phyloP scores from a whole-genome alignment of 2,113 vertebrate genomes.

The Rattus rattus region DNA sequence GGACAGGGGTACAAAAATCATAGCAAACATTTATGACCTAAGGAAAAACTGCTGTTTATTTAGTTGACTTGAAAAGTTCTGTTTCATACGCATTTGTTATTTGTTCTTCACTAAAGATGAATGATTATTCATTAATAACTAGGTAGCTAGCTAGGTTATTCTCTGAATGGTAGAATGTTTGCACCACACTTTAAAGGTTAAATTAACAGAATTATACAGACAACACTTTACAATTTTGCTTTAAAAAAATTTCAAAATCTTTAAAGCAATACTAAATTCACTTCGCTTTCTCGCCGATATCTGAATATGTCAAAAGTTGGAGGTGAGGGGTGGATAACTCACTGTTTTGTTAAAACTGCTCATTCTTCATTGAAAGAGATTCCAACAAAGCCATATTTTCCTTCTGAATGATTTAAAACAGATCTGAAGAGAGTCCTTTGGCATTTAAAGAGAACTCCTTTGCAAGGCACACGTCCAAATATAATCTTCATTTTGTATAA shows the following conservation, averaged over 20 bases:
- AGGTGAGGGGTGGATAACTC: neutral
- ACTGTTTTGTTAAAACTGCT: neutral
- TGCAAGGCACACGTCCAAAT: constrained; percentile 58
- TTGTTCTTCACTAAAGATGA: neutral
- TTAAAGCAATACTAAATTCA: neutral
- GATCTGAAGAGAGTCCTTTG: neutral
- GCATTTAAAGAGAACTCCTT: constrained; percentile 39
- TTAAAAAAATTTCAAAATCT: neutral
- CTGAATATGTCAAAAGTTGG: neutral
- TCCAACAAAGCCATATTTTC: neutral
- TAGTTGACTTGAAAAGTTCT: neutral
- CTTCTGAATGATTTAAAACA: neutral
- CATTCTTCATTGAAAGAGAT: neutral
- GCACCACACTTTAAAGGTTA: neutral
- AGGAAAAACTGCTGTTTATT: neutral
- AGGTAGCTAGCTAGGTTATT: neutral
- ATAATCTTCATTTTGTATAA: constrained; percentile 54
- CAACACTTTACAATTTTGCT: neutral
- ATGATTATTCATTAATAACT: neutral
- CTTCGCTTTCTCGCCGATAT: neutral
- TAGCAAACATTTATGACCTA: constrained; percentile 1
- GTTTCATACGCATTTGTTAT: neutral
- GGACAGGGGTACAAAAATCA: neutral
- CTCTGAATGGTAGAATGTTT: constrained; percentile 35
- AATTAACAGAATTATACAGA: neutral